Base-by-base conservation (phyloP, 2,888 invertebrate genomes). In the Melanostoma mellinum region DNA sequence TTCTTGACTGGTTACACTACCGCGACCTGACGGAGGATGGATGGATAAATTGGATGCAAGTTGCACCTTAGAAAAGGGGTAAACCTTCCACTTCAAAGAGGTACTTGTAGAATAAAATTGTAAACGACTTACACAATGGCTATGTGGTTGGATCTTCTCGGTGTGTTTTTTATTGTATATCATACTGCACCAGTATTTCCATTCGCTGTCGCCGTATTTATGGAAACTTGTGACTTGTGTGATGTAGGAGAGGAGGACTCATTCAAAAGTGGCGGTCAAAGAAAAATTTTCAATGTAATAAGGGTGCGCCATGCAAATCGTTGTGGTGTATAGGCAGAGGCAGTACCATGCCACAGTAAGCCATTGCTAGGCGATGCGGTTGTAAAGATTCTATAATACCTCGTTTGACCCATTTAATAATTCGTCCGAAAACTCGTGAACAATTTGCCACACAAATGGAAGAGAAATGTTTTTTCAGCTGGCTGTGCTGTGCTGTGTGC, bases 351-450 rank as follows among this genome's bases (percentile, higher is more conserved):
- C 30, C 38, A 46, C 10, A 20, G 20, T 20, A 20, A 1, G 20
- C 20, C 20, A 20, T 46, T 38, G 5, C 50, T 42, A 10, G 42
- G 44, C 42, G 42, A 67, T 68, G 61, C 42, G 71, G 67, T 68
- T 44, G 67, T 72, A 50, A 55, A 81, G 76, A 72, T 72, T 81
- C 53, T 44, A 61, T 61, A 77, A 77, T 77, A 61, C 71, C 60
- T 65, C 42, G 36, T 30, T 56, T 77, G 81, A 77, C 77, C 77
- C 30, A 76, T 71, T 61, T 81, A 77, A 56, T 77, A 81, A 77
- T 68, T 81, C 77, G 72, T 81, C 81, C 72, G 77, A 81, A 77
- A 74, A 77, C 55, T 72, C 61, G 55, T 72, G 60, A 55, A 68
- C 77, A 67, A 72, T 75, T 72, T 61, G 60, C 65, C 65, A 68